phyloP scores from a whole-genome alignment of 53 echinoderm and acorn worm genomes.

The Astropecten irregularis region DNA sequence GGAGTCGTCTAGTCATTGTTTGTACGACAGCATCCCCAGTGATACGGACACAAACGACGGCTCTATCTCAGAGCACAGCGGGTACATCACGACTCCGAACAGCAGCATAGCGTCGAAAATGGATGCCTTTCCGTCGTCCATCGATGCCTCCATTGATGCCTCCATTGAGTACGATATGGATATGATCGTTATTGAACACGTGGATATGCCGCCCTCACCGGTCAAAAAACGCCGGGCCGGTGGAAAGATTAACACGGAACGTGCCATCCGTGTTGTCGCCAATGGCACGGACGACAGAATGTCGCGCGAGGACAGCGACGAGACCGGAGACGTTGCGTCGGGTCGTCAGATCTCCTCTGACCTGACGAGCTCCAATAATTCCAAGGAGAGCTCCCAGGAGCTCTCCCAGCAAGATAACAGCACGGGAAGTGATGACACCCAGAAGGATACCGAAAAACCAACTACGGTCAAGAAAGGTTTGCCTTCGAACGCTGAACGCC shows the following conservation, averaged over 20 bases:
- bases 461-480: not conserved
- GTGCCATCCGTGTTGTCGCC: not conserved
- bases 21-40: not conserved
- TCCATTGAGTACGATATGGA: constrained; percentile 43
- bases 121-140: not conserved
- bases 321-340: not conserved
- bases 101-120: constrained; percentile 21
- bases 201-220: not conserved
- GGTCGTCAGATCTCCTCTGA: not conserved
- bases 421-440: not conserved
- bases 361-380: not conserved
- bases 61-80: constrained; percentile 25
- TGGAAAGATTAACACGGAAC: not conserved
- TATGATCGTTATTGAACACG: constrained; percentile 40
- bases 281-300: not conserved
- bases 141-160: constrained; percentile 18
- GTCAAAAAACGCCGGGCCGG: not conserved
- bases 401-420: not conserved
- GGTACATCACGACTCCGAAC: constrained; percentile 12
- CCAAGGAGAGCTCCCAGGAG: not conserved
- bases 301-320: not conserved
- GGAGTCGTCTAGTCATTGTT: constrained; percentile 2
- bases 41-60: constrained; percentile 16
- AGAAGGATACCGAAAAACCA: not conserved
- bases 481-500: not conserved